Percentiles rank a stretch among this genome's conserved stretches.
phyloP scores from a whole-genome alignment of 2,888 invertebrate genomes.

The Latrodectus elegans region DNA sequence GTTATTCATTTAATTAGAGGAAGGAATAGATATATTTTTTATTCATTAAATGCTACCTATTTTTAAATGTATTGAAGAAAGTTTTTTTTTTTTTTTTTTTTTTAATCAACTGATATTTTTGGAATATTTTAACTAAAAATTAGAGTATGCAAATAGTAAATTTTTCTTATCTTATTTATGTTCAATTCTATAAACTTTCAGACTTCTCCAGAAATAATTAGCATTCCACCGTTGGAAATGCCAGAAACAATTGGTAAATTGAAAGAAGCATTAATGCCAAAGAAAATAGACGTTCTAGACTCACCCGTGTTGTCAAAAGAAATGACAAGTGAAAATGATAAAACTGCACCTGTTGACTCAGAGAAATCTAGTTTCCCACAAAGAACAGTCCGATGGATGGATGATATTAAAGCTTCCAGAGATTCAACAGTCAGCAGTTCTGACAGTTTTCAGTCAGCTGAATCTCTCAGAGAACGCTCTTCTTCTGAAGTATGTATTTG shows the following conservation, averaged over 20 bases:
- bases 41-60: no score
- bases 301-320: not conserved
- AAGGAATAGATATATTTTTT: no score
- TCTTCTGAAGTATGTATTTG: conserved; percentile 47
- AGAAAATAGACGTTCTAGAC: not conserved
- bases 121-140: no score
- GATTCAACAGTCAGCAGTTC: conserved; percentile 52
- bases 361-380: not conserved
- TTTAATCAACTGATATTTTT: no score
- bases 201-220: conserved; percentile 8
- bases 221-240: conserved; percentile 54
- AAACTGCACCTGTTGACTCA: not conserved
- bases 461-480: conserved; percentile 51
- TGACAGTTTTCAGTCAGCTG: conserved; percentile 55
- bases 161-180: no score
- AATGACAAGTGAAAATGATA: not conserved
- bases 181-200: not conserved
- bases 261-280: conserved; percentile 43
- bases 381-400: conserved; percentile 52
- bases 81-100: no score
- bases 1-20: no score
- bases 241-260: conserved; percentile 44
- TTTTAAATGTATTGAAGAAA: no score
- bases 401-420: conserved; percentile 31
- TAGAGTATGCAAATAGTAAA: no score